Base-by-base conservation (phyloP, 2,888 invertebrate species). In the Hirtodrosophila alboralis region DNA sequence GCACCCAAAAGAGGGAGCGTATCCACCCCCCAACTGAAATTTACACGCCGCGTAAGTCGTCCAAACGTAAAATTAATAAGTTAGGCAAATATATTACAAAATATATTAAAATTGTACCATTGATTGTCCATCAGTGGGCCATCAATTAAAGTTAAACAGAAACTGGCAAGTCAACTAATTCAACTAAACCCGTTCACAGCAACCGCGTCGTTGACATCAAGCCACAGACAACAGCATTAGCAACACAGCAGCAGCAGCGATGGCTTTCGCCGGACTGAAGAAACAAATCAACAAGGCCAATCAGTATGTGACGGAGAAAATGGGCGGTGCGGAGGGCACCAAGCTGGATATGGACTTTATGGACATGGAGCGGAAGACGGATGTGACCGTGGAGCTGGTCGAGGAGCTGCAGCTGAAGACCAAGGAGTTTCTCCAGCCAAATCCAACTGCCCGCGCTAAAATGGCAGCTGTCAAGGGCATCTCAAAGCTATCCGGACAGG, bases 241-340 rank as follows among this genome's bases (percentile, higher is more conserved):
- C 47, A 49, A 33, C 43, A 62, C 53, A 59, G 1, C 48, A 67
- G 10, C 41, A 48, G 63, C 73, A 75, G 86, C 75, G 76, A 99
- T 99, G 99, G 99, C 99, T 92, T 97, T 99, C 91, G 98, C 98
- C 87, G 99, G 99, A 86, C 93, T 99, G 83, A 98, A 97, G 92
- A 99, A 99, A 92, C 99, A 99, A 92, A 96, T 99, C 91, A 99
- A 99, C 93, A 99, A 99, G 93, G 98, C 98, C 85, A 99, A 99
- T 93, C 98, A 98, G 98, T 99, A 98, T 94, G 96, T 99, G 93
- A 98, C 98, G 90, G 99, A 99, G 92, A 99, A 99, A 92, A 98
- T 99, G 95, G 99, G 99, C 73, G 98, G 99, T 91, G 99, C 98
- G 78, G 99, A 99, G 92, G 98, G 99, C 91, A 99, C 99, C 83